Percentiles rank a stretch among this genome's conserved stretches.
These are phyloP conservation scores for Arremon brunneinucha DNA, from an alignment of 2,797 vertebrate species.

Conservation along the genomic window DNA sequence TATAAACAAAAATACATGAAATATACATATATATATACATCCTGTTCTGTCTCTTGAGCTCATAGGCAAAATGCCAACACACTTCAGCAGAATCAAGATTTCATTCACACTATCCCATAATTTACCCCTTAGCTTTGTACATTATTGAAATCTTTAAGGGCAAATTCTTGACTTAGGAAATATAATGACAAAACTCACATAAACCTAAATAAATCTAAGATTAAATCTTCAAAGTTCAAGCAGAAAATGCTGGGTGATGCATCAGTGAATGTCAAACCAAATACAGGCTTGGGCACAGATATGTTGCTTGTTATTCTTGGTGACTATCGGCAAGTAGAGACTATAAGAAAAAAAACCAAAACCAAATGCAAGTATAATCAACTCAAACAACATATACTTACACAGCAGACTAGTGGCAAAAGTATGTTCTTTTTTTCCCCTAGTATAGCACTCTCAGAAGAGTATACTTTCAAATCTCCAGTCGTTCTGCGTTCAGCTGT, in stretches of 20 bases:
- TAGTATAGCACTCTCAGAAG: not conserved
- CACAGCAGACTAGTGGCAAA: not conserved
- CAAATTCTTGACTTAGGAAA: not conserved
- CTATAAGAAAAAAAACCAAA: not conserved
- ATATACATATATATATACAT: not conserved
- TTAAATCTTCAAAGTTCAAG: not conserved
- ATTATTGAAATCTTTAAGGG: not conserved
- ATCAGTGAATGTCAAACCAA: not conserved
- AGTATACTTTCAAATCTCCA: not conserved
- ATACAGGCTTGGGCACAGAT: not conserved
- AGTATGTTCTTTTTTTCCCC: accelerated
- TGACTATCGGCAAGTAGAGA: not conserved
- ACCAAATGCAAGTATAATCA: not conserved
- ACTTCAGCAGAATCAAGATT: not conserved
- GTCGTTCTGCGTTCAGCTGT: not conserved
- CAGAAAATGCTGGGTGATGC: not conserved
- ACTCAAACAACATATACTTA: not conserved
- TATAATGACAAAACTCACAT: not conserved
- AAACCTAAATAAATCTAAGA: not conserved
- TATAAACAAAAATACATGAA: not conserved
- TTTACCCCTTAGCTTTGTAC: not conserved
- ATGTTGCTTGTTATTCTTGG: not conserved
- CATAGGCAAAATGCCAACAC: not conserved
- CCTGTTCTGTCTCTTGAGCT: not conserved
- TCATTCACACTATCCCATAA: not conserved